A percentile compares a stretch with the other conserved stretches of the same genome.
Conservation (phyloP, 1,140 invertebrate species). For the Philotrypesis tridentata region DNA sequence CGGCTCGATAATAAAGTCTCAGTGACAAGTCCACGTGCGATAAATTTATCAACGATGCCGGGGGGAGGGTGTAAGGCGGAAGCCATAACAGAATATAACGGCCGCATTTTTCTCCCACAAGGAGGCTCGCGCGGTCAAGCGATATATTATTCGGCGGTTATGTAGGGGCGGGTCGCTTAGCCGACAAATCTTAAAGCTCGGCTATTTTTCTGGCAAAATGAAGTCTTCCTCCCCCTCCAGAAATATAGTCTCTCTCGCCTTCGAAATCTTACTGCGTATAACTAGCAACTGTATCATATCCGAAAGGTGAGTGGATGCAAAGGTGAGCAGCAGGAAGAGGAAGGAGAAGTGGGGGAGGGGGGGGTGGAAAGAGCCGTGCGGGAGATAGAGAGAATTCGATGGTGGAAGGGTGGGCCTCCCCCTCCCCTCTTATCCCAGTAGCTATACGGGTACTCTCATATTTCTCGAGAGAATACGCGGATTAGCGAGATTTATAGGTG, state of each 20-base stretch:
- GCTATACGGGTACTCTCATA: slow-evolving; percentile 49
- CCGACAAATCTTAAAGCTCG: neutral
- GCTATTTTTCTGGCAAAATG: neutral
- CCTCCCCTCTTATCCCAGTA: slow-evolving; percentile 32
- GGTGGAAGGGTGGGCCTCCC: neutral
- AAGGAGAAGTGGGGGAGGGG: neutral
- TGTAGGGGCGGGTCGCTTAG: neutral
- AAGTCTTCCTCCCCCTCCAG: neutral
- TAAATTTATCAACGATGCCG: no score
- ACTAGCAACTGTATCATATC: neutral
- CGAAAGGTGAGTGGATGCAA: neutral
- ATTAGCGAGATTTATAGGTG: slow-evolving; percentile 60
- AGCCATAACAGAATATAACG: neutral
- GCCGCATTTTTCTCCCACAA: slow-evolving; percentile 4
- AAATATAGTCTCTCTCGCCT: neutral
- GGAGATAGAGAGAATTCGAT: neutral
- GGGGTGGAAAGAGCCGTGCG: no score
- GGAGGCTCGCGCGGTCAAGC: neutral
- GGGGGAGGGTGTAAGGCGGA: neutral
- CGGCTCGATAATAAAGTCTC: no score
- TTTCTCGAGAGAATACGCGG: slow-evolving; percentile 58
- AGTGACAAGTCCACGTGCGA: no score
- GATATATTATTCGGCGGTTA: slow-evolving; percentile 13
- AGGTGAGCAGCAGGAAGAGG: neutral
- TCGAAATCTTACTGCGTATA: neutral